Base-by-base conservation (phyloP, 2,888 invertebrate species). In the Allophyes oxyacanthae region DNA sequence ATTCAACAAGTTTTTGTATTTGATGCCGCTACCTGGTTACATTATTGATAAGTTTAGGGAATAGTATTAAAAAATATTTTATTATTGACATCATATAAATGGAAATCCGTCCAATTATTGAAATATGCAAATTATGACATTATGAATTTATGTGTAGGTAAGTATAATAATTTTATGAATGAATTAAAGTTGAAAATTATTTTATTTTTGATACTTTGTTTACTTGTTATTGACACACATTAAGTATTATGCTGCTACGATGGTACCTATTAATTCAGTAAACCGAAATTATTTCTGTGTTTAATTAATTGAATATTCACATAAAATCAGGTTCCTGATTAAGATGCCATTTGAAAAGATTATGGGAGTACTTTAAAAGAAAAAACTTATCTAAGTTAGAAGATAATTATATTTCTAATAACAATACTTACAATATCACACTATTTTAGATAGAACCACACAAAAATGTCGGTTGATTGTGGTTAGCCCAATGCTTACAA, bases 31-130 rank as follows among this genome's bases (percentile, higher is more conserved):
- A 75, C 98, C 98, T 0, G 96, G 96, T 30, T 97, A 96, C 82
- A 95, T 98, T 10, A 97, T 97, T 79, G 96, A 97, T 63, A 98
- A 98, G 90, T 98, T 98, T 91, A 95, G 98, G 81, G 97, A 97
- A 81, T 92, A 80, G 62, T 42, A 45, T 36, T 41, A 11, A 26
- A 3, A 2, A 20, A 20, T 20, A 2, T 3, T 20, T 28, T n/a
- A 1, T 6, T 1, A 36, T 15, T 20, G 9, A 8, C 49, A 13
- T 9, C n/a, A 30, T 45, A 48, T 63, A 14, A 54, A 33, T n/a
- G 30, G 8, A 26, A 26, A 38, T 72, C 55, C 41, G 67, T 58
- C 57, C 54, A 48, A 33, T 36, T 45, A 46, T 37, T 26, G 10
- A 25, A 37, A 28, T 42, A 34, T 40, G 0, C 3, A 28, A 40